These are phyloP conservation scores for Harpagifer antarcticus DNA, from an alignment of 2,797 vertebrate species.

Conservation along the genomic window DNA sequence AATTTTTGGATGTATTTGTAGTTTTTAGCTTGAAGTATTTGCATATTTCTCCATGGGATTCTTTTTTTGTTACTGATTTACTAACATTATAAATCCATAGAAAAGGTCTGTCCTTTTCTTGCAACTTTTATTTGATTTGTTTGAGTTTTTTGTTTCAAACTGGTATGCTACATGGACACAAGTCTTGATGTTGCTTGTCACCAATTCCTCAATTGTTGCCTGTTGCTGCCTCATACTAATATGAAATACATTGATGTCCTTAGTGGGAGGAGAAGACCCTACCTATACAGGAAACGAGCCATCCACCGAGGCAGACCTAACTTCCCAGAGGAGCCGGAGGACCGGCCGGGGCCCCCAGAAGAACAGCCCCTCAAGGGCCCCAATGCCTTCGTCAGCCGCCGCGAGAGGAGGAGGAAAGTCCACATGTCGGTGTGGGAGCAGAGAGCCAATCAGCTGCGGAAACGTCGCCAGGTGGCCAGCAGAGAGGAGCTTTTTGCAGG, in stretches of 20 bases:
- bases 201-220: conserved; percentile 14
- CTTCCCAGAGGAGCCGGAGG: conserved; percentile 80
- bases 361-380: conserved; percentile 77
- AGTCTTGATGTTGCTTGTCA: conserved; percentile 50
- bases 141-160: conserved; percentile 24
- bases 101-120: conserved; percentile 70
- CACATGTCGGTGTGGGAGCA: conserved; percentile 99
- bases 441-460: conserved; percentile 95
- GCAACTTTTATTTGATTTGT: conserved; percentile 58
- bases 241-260: conserved; percentile 56
- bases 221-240: conserved; percentile 46
- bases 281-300: conserved; percentile 87
- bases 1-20: conserved; percentile 68
- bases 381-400: conserved; percentile 84
- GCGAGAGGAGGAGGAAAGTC: conserved; percentile 91
- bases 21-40: conserved; percentile 57
- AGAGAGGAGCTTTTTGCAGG: conserved; percentile 91
- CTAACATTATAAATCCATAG: conserved; percentile 55
- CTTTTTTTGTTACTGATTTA: conserved; percentile 53
- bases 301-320: conserved; percentile 85
- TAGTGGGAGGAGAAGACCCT: conserved; percentile 87
- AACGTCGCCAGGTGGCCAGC: conserved; percentile 96
- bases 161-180: conserved; percentile 47
- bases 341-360: conserved; percentile 39
- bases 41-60: conserved; percentile 58